These are phyloP conservation scores for Andrena trimmerana DNA, from an alignment of 2,888 invertebrate genomes.

Conservation along the genomic window DNA sequence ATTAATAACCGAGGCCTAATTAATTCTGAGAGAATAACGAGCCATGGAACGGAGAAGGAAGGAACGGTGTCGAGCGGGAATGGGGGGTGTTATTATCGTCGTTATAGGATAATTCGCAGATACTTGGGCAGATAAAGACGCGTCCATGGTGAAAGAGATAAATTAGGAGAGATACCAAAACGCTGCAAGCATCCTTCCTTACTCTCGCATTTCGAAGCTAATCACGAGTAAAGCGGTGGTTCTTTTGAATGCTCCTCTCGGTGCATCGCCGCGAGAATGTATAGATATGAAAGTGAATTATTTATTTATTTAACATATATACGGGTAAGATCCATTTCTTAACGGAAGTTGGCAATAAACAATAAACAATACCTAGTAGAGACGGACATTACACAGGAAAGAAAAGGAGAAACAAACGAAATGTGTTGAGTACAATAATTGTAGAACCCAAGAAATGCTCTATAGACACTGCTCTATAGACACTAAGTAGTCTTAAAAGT, in stretches of 20 bases:
- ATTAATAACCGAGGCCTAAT: slow-evolving; percentile 42
- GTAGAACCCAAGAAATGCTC: no score
- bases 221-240: neutral
- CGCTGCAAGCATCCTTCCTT: slow-evolving; percentile 29
- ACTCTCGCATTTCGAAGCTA: slow-evolving; percentile 14
- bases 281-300: neutral
- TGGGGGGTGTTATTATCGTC: slow-evolving; percentile 4
- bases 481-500: no score
- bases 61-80: neutral
- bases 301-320: no score
- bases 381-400: no score
- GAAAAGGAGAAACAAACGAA: no score
- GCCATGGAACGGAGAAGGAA: slow-evolving; percentile 2
- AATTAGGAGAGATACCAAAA: slow-evolving; percentile 57
- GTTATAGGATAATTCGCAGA: slow-evolving; percentile 47
- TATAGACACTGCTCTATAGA: no score
- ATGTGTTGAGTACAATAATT: no score
- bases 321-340: no score
- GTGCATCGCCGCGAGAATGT: neutral
- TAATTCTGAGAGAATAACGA: slow-evolving; percentile 38
- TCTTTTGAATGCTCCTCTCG: neutral
- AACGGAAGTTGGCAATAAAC: no score
- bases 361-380: no score
- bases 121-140: slow-evolving; percentile 56
- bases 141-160: slow-evolving; percentile 43